Conservation (phyloP, 2,113 vertebrate genomes). For the Mastomys natalensis region DNA sequence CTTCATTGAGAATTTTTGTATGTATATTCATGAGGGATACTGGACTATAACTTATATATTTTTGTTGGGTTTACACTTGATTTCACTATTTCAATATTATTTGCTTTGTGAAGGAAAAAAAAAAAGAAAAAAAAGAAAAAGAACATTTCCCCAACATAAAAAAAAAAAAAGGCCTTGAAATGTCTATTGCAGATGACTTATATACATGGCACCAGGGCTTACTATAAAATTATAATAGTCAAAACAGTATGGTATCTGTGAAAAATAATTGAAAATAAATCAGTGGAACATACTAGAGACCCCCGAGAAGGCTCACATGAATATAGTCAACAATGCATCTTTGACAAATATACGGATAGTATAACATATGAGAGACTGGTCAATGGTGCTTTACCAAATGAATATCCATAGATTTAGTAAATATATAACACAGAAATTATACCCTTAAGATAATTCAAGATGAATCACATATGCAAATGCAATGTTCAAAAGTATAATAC, state of each 20-base stretch:
- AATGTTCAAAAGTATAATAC: background rate
- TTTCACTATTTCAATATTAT: too few relatives aligned
- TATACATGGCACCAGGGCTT: background rate
- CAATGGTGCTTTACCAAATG: background rate
- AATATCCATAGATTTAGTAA: background rate
- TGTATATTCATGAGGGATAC: too few relatives aligned
- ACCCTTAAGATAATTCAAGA: background rate
- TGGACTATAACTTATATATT: too few relatives aligned
- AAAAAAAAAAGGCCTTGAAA: conserved; percentile 13
- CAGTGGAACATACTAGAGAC: background rate
- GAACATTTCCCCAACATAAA: too few relatives aligned
- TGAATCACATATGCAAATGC: background rate
- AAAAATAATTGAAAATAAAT: background rate
- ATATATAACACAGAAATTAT: background rate
- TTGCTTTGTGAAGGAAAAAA: too few relatives aligned
- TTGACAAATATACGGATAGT: background rate
- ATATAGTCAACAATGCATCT: too few relatives aligned
- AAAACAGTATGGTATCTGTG: background rate
- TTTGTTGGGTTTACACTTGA: too few relatives aligned
- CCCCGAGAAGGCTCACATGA: background rate
- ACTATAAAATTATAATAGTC: background rate
- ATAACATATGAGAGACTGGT: background rate
- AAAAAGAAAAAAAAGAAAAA: too few relatives aligned
- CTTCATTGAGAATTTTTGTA: too few relatives aligned
- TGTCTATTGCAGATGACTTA: background rate